phyloP scores from a whole-genome alignment of 2,888 invertebrate genomes.

The Papilio protenor region DNA sequence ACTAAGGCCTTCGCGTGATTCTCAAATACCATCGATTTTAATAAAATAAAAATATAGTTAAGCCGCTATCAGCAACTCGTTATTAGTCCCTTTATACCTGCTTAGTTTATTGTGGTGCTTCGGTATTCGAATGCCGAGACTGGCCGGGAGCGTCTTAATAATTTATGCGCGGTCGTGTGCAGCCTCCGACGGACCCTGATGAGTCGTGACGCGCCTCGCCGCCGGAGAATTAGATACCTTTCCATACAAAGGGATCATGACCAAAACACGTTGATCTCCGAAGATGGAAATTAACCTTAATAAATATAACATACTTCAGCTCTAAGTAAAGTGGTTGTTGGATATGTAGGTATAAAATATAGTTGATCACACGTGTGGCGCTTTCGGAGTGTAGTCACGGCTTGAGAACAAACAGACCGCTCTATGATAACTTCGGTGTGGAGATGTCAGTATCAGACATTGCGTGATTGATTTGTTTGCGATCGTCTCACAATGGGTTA shows the following conservation, averaged over 20 bases:
- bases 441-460: constrained; percentile 51
- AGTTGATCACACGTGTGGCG: constrained; percentile 59
- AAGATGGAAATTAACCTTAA: neutral
- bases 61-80: constrained; percentile 12
- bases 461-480: constrained; percentile 64
- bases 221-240: constrained; percentile 67
- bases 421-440: constrained; percentile 52
- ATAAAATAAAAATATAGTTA: constrained; percentile 19
- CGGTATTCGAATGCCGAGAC: constrained; percentile 35
- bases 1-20: neutral
- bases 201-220: constrained; percentile 67
- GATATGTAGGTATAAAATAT: constrained; percentile 33
- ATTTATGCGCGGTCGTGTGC: constrained; percentile 76
- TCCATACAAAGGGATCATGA: constrained; percentile 51
- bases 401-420: constrained; percentile 55
- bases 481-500: constrained; percentile 44
- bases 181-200: constrained; percentile 55
- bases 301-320: constrained; percentile 15
- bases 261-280: constrained; percentile 45
- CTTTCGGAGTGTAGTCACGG: constrained; percentile 67
- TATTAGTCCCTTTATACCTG: constrained; percentile 30
- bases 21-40: neutral
- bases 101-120: constrained; percentile 21
- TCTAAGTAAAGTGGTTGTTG: constrained; percentile 44
- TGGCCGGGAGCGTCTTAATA: constrained; percentile 51